Base-by-base conservation (phyloP, 2,113 vertebrate species). In the Pachypanchax playfairii region DNA sequence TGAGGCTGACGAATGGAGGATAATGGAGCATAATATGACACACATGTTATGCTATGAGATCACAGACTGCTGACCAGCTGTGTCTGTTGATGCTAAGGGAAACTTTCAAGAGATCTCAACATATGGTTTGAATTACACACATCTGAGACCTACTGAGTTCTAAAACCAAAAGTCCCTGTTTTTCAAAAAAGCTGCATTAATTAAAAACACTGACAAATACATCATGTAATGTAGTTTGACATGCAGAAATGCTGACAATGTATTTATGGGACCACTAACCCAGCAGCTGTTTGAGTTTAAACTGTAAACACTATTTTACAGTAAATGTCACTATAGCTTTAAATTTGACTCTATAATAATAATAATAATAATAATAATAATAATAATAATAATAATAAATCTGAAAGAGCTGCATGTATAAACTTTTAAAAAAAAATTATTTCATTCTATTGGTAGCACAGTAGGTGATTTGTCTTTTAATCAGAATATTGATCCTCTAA, bases 71-170 rank as follows among this genome's bases (percentile, higher is more conserved):
- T 20, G 41, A 65, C 84, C 84, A 86, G 86, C 86, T 80, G 79
- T 71, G 79, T 74, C 55, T 79, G 79, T 67, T 74, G 76, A 79
- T 68, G 68, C 51, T 73, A 60, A 18, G 35, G 69, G 77, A 65
- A 50, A 51, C 51, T 77, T 77, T 80, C 31, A 72, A 81, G 50
- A 52, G 59, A 29, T 42, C n/a, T 49, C 44, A 48, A 59, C 89
- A 87, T 84, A 73, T 88, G 87, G 82, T 74, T 89, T 20, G 46
- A 82, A 77, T 89, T 54, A 59, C 58, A 48, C 52, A 55, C 68
- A 73, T 54, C 58, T 54, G 69, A 81, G 62, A 64, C 73, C 17
- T n/a, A 12, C 70, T 43, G 70, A 51, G 77, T 57, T 80, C 77
- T 62, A 29, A 80, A 79, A 84, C 65, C 72, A 61, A 70, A 61